These are phyloP conservation scores for Lasioglossum calceatum DNA, from an alignment of 2,888 invertebrate genomes.

Conservation along the genomic window DNA sequence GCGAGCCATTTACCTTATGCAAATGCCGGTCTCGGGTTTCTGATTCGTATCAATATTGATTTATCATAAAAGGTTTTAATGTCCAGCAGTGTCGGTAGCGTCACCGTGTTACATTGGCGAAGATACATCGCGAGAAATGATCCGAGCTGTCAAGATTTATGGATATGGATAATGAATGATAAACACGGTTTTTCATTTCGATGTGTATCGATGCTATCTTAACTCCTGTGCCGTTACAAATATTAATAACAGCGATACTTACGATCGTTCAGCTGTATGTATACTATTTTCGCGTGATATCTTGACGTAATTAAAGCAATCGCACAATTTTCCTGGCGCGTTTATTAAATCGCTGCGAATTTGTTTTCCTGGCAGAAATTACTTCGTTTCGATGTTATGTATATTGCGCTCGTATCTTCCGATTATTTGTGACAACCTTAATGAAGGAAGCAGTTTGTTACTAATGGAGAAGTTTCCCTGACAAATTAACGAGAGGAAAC, in stretches of 20 bases:
- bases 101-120: neutral
- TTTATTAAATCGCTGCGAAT: neutral
- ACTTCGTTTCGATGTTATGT: neutral
- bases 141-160: neutral
- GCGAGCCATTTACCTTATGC: neutral
- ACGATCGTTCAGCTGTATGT: too few relatives aligned
- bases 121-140: neutral
- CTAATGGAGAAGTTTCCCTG: neutral
- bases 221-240: neutral
- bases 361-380: neutral
- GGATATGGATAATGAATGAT: neutral
- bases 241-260: neutral
- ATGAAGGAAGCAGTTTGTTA: neutral
- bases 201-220: neutral
- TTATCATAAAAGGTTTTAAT: neutral
- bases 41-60: slow-evolving; percentile 6
- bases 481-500: neutral
- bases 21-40: slow-evolving; percentile 1
- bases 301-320: neutral
- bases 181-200: neutral
- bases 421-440: neutral
- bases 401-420: neutral
- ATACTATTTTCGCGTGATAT: neutral
- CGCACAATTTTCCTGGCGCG: neutral
- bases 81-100: neutral